Evolutionary conservation across 1,140 invertebrate genomes (phyloP), one percentile per base, ranked within the genome.

Genomic region (Drosophila tropicalis): DNA sequence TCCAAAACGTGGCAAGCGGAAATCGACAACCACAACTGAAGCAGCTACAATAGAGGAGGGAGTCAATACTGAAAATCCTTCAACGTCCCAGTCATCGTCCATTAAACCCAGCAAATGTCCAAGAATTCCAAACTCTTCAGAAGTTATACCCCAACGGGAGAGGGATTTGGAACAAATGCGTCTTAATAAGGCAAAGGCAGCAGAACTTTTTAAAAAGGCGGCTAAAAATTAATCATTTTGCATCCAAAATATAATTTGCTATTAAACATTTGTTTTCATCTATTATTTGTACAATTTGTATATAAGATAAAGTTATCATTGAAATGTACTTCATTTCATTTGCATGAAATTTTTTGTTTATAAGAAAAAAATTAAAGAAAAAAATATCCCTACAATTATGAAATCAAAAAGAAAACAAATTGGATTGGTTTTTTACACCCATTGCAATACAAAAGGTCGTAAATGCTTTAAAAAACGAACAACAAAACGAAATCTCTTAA

Each of bases 81-180:
- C 71, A 15, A 70, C 75, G 15, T 76, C 70, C 0, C 60, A 63
- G 5, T 15, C 51, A 5, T 6, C 15, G 9, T 9, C 29, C 1
- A 2, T 47, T 10, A 83, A 69, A 51, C 67, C 70, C 17, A 57
- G 63, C 1, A 87, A 81, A 57, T 70, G 62, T 71, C 47, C 77
- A 7, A 55, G 84, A 4, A 72, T 91, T 68, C 66, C 72, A 47
- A 90, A 82, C 57, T 82, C 72, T 25, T 76, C 67, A 13, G 75
- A 96, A 93, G 91, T 94, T 1, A 97, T 97, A 90, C 96, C 96
- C 1, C 96, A 97, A 89, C 94, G 94, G 70, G 95, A 96, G 82
- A 94, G 93, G 66, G 94, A 96, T 64, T 94, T 95, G 91, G 92
- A 93, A 64, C 93, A 94, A 78, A 91, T 95, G 44, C 90, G 95